A percentile compares a stretch with the other conserved stretches of the same genome.
These are phyloP conservation scores for Urocyon cinereoargenteus DNA, from an alignment of 2,797 vertebrate genomes.

Conservation along the genomic window DNA sequence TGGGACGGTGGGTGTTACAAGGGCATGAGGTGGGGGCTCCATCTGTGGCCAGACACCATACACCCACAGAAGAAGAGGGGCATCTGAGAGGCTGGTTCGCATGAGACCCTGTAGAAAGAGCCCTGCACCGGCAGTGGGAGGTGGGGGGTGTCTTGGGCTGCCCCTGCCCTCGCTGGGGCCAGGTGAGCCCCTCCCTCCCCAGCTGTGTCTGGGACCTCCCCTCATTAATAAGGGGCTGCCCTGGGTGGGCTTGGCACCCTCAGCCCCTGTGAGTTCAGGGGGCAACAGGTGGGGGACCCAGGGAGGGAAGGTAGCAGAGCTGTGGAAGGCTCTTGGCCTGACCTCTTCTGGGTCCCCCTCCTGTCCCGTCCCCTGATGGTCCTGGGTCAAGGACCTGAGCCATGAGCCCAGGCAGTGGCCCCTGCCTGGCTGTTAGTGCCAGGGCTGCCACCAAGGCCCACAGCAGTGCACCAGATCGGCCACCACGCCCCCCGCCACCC, in stretches of 20 bases:
- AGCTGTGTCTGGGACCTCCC: neutral
- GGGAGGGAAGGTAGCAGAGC: neutral
- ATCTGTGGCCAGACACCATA: neutral
- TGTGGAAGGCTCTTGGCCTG: neutral
- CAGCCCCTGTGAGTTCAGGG: neutral
- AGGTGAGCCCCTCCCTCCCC: neutral
- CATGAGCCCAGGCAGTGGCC: conserved; percentile 1
- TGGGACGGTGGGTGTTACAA: rapidly evolving
- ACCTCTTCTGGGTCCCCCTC: neutral
- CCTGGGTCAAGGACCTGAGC: conserved; percentile 57
- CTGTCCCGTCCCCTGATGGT: neutral
- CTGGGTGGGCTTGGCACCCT: neutral
- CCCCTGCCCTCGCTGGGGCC: neutral
- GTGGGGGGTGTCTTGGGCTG: neutral
- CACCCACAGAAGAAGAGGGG: neutral
- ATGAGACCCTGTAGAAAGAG: neutral
- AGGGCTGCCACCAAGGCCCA: neutral
- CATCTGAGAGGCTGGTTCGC: neutral
- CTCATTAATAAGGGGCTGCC: neutral
- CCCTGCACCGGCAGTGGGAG: neutral
- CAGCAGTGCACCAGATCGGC: conserved; percentile 54
- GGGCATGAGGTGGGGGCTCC: rapidly evolving
- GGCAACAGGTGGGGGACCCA: neutral
- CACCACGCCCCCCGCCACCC: neutral
- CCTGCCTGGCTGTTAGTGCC: conserved; percentile 58